Base-by-base conservation (phyloP, 1,140 invertebrate species). In the Apocrypta bakeri region DNA sequence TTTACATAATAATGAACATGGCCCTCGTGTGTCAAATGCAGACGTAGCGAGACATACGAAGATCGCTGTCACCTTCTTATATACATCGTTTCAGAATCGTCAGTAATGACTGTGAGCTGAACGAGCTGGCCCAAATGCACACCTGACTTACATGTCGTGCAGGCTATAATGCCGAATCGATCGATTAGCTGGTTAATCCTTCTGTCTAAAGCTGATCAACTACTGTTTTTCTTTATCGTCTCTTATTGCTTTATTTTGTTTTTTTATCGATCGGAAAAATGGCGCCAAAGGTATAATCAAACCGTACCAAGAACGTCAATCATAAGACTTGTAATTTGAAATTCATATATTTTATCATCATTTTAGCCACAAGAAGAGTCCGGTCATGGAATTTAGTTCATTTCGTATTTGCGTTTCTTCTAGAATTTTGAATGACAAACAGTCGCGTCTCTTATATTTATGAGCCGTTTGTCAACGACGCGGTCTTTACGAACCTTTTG, bases 121-220 rank as follows among this genome's bases (percentile, higher is more conserved):
- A 89, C 87, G 87, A 88, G 88, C 86, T 88, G 88, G 87, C 88
- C 88, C 86, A 85, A 85, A 85, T 82, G 84, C 84, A 84, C 87
- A 85, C 85, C 80, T 81, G 42, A 84, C 77, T 84, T 77, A 40
- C 71, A 75, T 79, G 31, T 71, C n/a, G 56, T 80, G 82, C 77
- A 80, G 77, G 77, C 77, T 79, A 56, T 56, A 75, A 79, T 80
- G 69, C 82, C 72, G 71, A 83, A 83, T 83, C 79, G 69, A 74
- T 81, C 48, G 69, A 75, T 79, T 83, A 79, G 69, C 64, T 80
- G 17, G 6, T 64, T 12, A 63, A 25, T 66, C 63, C 27, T 8
- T 74, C 48, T 42, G 7, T 9, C 40, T n/a, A 7, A 56, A 56
- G 21, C 48, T 56, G 7, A 17, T 17, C 40, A 6, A 0, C 12